Evolutionary conservation across 2,888 invertebrate species (phyloP), one percentile per base, ranked within the genome.

Genomic region (Yponomeuta plumbellus): DNA sequence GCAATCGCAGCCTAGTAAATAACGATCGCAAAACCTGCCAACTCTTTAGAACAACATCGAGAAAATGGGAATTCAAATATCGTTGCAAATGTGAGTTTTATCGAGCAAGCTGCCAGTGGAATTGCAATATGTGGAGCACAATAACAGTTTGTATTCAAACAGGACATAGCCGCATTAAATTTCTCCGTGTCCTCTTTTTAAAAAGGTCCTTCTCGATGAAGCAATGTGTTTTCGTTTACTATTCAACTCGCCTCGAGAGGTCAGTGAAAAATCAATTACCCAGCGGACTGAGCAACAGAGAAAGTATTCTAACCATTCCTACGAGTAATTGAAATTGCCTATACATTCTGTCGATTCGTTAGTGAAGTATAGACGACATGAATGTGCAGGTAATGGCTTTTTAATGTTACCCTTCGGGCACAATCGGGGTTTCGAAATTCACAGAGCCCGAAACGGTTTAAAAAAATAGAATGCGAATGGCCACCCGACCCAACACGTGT

Each of bases 381-480:
- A 52, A 58, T 58, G 59, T 40, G 13, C 58, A 58, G 71, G 72
- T 82, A 82, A 83, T 81, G 80, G 78, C 76, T 80, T 80, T 81
- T 82, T 82, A 82, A 83, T 81, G 80, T 78, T 73, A 69, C 74
- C 78, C 78, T 71, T 75, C 75, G 76, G 76, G 79, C 80, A 69
- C 68, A 76, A 78, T 78, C 77, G 78, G 34, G 76, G 78, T 77
- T 77, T 76, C 61, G 52, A 75, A 69, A 74, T 71, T 71, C 72
- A 70, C 70, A 67, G 66, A 69, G 69, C 70, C 64, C 64, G 58
- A 52, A 52, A 52, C 17, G 44, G 17, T 52, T 52, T 52, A 4
- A 52, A 52, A 44, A 52, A 13, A 17, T 4, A 17, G 17, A 52
- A 17, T 52, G 44, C 13, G 13, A 17, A 13, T 52, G 17, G 44